Evolutionary conservation across 2,888 invertebrate genomes (phyloP), one percentile per base, ranked within the genome.

Genomic region (Drosophila infuscata): DNA sequence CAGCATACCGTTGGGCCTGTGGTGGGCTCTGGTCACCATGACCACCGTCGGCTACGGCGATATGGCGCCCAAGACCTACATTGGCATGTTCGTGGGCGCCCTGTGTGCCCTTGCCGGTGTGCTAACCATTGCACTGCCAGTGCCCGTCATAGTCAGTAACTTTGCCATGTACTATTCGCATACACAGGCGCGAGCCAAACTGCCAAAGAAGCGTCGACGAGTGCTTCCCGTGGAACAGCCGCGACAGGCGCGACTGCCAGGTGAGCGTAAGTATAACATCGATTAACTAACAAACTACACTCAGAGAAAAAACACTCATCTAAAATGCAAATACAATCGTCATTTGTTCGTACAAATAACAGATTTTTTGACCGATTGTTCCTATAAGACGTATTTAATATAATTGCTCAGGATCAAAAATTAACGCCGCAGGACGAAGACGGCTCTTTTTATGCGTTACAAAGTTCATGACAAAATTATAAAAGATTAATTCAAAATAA

Each of bases 11-110:
- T 94, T 98, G 90, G 99, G 99, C 53, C 94, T 99, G 81, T 99
- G 99, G 99, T 99, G 99, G 99, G 99, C 99, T 53, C 95, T 99
- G 94, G 99, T 99, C 82, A 99, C 99, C 83, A 99, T 99, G 99
- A 99, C 99, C 84, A 98, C 98, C 0, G 99, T 99, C 70, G 99
- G 99, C 52, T 99, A 99, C 93, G 99, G 99, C 70, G 99, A 99
- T 94, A 99, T 99, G 98, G 98, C 97, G 85, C 99, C 99, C 74
- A 99, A 99, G 94, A 99, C 99, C 51, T 99, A 99, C 93, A 97
- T 98, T 79, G 99, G 99, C 81, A 99, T 99, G 99, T 98, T 99
- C 93, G 99, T 99, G 81, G 99, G 99, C 83, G 98, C 99, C 20
- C 95, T 99, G 57, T 99, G 99, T 94, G 99, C 99, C 76, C 95